Conservation (phyloP, 2,888 invertebrate genomes). For the Drepana falcataria region DNA sequence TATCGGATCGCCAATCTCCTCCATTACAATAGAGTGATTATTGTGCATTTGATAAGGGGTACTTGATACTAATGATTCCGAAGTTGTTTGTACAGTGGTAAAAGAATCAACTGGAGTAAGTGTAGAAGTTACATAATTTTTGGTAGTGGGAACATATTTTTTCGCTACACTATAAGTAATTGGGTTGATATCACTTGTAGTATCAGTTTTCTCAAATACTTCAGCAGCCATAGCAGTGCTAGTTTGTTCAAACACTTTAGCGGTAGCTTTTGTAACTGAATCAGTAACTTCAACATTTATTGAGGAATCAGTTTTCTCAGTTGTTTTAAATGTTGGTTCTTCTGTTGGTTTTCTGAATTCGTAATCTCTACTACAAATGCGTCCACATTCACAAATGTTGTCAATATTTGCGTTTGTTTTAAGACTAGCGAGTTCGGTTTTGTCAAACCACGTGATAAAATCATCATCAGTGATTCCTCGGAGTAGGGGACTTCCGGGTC, state of each 20-base stretch:
- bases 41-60: slow-evolving; percentile 8
- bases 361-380: slow-evolving; percentile 67
- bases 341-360: slow-evolving; percentile 48
- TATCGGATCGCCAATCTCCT: slow-evolving; percentile 40
- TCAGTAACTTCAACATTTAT: slow-evolving; percentile 8
- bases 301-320: slow-evolving; percentile 7
- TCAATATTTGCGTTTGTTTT: slow-evolving; percentile 66
- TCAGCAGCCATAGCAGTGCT: too few species aligned
- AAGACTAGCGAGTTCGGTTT: slow-evolving; percentile 71
- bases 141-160: slow-evolving; percentile 1
- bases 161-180: slow-evolving; percentile 8
- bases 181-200: slow-evolving; percentile 6
- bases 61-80: slow-evolving; percentile 6
- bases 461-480: slow-evolving; percentile 82
- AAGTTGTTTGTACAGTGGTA: slow-evolving; percentile 11
- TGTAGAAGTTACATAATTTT: slow-evolving; percentile 3
- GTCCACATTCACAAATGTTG: slow-evolving; percentile 75
- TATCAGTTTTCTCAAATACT: too few species aligned
- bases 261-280: slow-evolving; percentile 8
- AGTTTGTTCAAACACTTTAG: slow-evolving; percentile 6
- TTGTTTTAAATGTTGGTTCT: slow-evolving; percentile 7
- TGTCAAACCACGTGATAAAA: slow-evolving; percentile 83
- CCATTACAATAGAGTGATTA: slow-evolving; percentile 3
- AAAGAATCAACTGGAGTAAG: slow-evolving; percentile 4
- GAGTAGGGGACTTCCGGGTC: slow-evolving; percentile 78